phyloP scores from a whole-genome alignment of 2,113 vertebrate genomes.

The Apteryx mantelli region DNA sequence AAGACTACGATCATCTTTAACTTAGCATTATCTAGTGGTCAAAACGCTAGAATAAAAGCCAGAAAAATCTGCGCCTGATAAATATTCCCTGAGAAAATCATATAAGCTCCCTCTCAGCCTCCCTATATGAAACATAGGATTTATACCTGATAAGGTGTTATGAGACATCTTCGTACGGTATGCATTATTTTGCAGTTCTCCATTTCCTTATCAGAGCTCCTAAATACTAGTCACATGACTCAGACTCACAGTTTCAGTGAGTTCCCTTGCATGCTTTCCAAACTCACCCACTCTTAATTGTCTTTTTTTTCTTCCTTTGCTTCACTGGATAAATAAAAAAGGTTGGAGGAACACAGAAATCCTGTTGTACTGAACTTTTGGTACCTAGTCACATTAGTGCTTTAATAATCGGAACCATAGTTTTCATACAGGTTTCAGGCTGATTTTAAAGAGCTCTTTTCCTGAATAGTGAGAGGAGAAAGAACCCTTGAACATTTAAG shows the following conservation, averaged over 20 bases:
- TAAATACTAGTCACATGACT: background rate
- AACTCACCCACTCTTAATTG: background rate
- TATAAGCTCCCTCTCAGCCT: background rate
- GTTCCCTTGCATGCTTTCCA: background rate
- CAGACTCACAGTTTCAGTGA: background rate
- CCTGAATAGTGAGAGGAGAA: background rate
- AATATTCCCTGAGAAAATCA: background rate
- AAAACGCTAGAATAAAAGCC: background rate
- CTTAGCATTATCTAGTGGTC: background rate
- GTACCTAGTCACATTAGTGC: background rate
- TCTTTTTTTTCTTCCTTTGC: background rate
- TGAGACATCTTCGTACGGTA: background rate
- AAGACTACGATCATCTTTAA: background rate
- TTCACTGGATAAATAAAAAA: background rate
- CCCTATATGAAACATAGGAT: background rate
- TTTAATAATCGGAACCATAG: background rate
- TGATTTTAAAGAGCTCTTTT: background rate
- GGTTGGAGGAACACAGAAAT: background rate
- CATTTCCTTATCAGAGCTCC: background rate
- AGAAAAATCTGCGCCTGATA: background rate
- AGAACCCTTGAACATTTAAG: background rate
- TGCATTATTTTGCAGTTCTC: background rate
- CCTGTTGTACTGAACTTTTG: background rate
- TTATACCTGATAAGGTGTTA: background rate
- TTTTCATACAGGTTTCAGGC: background rate